Conservation (phyloP, 1,140 invertebrate species). For the Aphelinus atriplicis region DNA sequence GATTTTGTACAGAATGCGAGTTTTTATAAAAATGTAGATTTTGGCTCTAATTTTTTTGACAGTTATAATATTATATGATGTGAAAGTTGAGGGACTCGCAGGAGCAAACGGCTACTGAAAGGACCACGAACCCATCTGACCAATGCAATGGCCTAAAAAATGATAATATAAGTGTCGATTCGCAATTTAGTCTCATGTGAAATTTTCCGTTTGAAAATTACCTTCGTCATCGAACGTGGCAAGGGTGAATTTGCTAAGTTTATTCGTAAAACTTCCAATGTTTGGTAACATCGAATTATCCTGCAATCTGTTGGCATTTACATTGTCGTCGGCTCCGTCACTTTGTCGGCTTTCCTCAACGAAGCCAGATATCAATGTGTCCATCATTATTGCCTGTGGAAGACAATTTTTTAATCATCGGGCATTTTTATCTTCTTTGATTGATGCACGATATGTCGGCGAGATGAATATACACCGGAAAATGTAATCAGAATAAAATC, state of each 20-base stretch:
- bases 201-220: slow-evolving; percentile 45
- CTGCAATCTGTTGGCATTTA: slow-evolving; percentile 54
- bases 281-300: slow-evolving; percentile 65
- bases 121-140: slow-evolving; percentile 80
- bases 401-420: not conserved
- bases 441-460: not conserved
- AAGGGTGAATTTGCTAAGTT: slow-evolving; percentile 84
- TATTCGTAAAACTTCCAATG: slow-evolving; percentile 77
- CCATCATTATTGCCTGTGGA: slow-evolving; percentile 84
- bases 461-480: not conserved
- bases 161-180: not conserved
- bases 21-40: slow-evolving; percentile 40
- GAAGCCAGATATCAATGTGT: slow-evolving; percentile 88
- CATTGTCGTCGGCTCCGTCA: slow-evolving; percentile 53
- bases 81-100: slow-evolving; percentile 14
- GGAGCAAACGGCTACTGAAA: slow-evolving; percentile 61
- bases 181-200: not conserved
- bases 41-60: slow-evolving; percentile 36
- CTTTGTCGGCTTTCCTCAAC: slow-evolving; percentile 76
- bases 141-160: slow-evolving; percentile 73
- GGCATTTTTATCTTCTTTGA: not conserved
- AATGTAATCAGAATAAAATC: not conserved
- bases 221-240: slow-evolving; percentile 90
- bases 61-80: slow-evolving; percentile 20
- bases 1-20: slow-evolving; percentile 38